These are phyloP conservation scores for Lordiphosa fenestrarum DNA, from an alignment of 2,888 invertebrate genomes.

Conservation along the genomic window DNA sequence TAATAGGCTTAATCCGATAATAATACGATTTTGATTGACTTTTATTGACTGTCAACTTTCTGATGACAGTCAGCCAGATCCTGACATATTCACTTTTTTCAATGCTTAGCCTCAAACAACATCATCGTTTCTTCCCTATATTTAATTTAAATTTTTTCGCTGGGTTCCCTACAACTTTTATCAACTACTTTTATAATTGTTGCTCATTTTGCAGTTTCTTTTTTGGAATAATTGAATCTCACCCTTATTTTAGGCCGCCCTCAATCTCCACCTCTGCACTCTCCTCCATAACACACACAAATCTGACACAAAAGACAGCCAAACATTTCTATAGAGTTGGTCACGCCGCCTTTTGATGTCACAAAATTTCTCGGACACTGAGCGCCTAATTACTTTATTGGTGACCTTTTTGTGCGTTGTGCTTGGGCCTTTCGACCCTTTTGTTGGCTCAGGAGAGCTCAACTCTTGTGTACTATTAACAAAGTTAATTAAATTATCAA, in stretches of 20 bases:
- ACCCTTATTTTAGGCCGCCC: slow-evolving; percentile 11
- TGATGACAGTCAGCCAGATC: too few species aligned
- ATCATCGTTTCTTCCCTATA: too few species aligned
- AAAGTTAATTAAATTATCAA: slow-evolving; percentile 68
- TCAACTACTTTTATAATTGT: too few species aligned
- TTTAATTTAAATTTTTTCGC: too few species aligned
- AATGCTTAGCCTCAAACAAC: too few species aligned
- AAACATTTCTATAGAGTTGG: slow-evolving; percentile 17
- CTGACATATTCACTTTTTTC: too few species aligned
- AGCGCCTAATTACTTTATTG: slow-evolving; percentile 74
- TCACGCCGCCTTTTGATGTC: slow-evolving; percentile 59
- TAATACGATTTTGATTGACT: too few species aligned
- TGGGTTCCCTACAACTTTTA: too few species aligned
- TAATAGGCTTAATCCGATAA: too few species aligned
- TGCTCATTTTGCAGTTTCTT: too few species aligned
- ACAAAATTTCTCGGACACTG: slow-evolving; percentile 72
- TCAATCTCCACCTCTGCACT: too few species aligned
- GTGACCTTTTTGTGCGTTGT: slow-evolving; percentile 55
- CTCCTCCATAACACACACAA: slow-evolving; percentile 3
- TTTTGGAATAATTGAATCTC: slow-evolving; percentile 58
- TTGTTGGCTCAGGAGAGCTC: slow-evolving; percentile 51
- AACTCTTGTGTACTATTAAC: slow-evolving; percentile 54
- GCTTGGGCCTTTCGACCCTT: slow-evolving; percentile 66
- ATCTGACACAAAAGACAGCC: slow-evolving; percentile 47
- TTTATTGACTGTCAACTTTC: too few species aligned